These are phyloP conservation scores for Nemotelus nigrinus DNA, from an alignment of 2,888 invertebrate species.

Conservation along the genomic window DNA sequence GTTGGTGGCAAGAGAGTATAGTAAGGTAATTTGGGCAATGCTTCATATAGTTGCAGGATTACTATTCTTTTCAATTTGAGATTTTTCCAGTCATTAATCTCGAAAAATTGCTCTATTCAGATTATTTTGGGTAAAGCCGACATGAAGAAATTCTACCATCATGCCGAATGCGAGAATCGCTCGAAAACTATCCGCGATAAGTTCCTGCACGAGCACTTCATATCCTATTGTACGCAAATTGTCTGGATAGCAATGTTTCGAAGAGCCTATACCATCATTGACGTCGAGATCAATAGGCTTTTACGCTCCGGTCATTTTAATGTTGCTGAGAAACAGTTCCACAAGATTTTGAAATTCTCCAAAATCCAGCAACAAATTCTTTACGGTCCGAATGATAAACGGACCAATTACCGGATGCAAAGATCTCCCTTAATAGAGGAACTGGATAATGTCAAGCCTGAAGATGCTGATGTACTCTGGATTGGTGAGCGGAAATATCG, in stretches of 20 bases:
- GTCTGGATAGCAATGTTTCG: slow-evolving; percentile 62
- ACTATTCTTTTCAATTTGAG: no score
- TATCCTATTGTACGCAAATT: slow-evolving; percentile 59
- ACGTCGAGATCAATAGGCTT: slow-evolving; percentile 61
- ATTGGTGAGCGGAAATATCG: slow-evolving; percentile 62
- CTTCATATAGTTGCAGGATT: no score
- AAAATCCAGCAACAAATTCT: slow-evolving; percentile 57
- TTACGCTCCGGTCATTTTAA: slow-evolving; percentile 63
- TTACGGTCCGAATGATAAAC: slow-evolving; percentile 58
- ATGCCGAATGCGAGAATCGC: neutral
- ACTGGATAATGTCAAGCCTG: slow-evolving; percentile 54
- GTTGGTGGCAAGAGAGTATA: slow-evolving; percentile 62
- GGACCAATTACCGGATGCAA: slow-evolving; percentile 60
- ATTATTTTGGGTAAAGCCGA: slow-evolving; percentile 44
- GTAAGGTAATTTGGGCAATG: slow-evolving; percentile 49
- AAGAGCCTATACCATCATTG: slow-evolving; percentile 55
- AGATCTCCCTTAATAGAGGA: slow-evolving; percentile 62
- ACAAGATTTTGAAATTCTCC: slow-evolving; percentile 55
- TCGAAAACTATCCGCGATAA: slow-evolving; percentile 33
- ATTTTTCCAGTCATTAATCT: neutral
- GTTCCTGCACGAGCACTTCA: slow-evolving; percentile 59
- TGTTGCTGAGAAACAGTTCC: slow-evolving; percentile 51
- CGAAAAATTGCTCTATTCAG: neutral
- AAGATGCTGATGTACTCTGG: slow-evolving; percentile 61
- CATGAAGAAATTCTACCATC: slow-evolving; percentile 59